A percentile compares a stretch with the other conserved stretches of the same genome.
Conservation (phyloP, 2,888 invertebrate genomes). For the Diadromus collaris region DNA sequence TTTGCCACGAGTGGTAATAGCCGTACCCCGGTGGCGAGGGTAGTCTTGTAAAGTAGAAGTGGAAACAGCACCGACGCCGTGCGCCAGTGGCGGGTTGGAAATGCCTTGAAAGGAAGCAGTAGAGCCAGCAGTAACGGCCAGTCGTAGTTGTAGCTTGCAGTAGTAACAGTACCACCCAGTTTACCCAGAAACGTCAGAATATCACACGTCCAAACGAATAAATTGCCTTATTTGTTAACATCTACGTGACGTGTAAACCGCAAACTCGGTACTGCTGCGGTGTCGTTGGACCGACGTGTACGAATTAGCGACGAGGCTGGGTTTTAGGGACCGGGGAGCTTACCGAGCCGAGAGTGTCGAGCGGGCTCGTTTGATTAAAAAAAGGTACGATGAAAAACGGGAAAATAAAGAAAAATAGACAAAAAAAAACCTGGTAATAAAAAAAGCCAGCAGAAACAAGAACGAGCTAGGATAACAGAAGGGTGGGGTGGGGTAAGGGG, state of each 20-base stretch:
- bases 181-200: constrained; percentile 25
- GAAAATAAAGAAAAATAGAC: not conserved
- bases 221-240: constrained; percentile 56
- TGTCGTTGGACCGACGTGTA: constrained; percentile 31
- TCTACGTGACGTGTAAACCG: constrained; percentile 47
- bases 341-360: constrained; percentile 10
- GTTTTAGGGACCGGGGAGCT: constrained; percentile 17
- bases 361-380: constrained; percentile 52
- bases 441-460: constrained; percentile 13
- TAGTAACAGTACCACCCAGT: not conserved
- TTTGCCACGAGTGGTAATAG: constrained; percentile 29
- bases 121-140: constrained; percentile 1
- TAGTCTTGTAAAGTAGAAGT: constrained; percentile 15
- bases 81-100: constrained; percentile 1
- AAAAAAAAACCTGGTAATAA: constrained; percentile 1
- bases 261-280: constrained; percentile 15
- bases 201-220: constrained; percentile 44
- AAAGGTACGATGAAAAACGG: constrained; percentile 20
- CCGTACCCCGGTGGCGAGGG: not conserved
- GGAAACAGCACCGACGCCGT: constrained; percentile 16
- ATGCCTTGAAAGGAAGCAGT: constrained; percentile 30
- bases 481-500: not conserved
- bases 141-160: not conserved
- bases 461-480: constrained; percentile 14
- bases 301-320: constrained; percentile 32